Conservation (phyloP, 2,888 invertebrate genomes). For the Tipula vernalis region DNA sequence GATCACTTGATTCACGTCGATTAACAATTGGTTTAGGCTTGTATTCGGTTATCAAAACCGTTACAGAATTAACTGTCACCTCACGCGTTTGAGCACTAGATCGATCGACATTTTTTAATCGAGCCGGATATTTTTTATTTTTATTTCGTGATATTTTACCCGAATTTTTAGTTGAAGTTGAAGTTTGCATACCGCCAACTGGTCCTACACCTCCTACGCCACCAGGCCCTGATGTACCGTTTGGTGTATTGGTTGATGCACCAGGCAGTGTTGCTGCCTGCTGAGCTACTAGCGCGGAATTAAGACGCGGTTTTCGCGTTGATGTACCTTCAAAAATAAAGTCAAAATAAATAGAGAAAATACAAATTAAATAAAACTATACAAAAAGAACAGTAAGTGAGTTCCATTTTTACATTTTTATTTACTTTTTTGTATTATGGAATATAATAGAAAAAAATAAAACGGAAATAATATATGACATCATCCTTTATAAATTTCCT, state of each 20-base stretch:
- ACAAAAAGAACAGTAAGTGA: background rate
- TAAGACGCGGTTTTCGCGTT: conserved; percentile 85
- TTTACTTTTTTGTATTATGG: background rate
- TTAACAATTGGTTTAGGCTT: conserved; percentile 53
- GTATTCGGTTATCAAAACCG: conserved; percentile 94
- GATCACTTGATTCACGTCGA: conserved; percentile 32
- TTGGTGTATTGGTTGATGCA: conserved; percentile 40
- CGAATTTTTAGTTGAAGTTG: conserved; percentile 38
- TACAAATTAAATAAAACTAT: background rate
- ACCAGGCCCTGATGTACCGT: conserved; percentile 38
- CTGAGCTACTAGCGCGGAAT: conserved; percentile 92
- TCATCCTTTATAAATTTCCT: background rate
- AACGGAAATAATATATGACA: background rate
- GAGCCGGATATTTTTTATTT: conserved; percentile 54
- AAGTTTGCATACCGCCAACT: conserved; percentile 22
- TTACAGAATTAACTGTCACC: conserved; percentile 94
- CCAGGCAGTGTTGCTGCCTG: conserved; percentile 69
- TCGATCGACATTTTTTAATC: conserved; percentile 85
- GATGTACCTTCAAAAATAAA: conserved; percentile 52
- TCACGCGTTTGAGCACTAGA: conserved; percentile 87
- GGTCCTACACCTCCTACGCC: conserved; percentile 24
- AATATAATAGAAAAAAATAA: background rate
- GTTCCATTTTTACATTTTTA: background rate
- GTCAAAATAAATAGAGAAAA: conserved; percentile 13
- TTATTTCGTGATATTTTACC: conserved; percentile 31